These are phyloP conservation scores for Aporrectodea caliginosa DNA, from an alignment of 1,140 invertebrate species.

Conservation along the genomic window DNA sequence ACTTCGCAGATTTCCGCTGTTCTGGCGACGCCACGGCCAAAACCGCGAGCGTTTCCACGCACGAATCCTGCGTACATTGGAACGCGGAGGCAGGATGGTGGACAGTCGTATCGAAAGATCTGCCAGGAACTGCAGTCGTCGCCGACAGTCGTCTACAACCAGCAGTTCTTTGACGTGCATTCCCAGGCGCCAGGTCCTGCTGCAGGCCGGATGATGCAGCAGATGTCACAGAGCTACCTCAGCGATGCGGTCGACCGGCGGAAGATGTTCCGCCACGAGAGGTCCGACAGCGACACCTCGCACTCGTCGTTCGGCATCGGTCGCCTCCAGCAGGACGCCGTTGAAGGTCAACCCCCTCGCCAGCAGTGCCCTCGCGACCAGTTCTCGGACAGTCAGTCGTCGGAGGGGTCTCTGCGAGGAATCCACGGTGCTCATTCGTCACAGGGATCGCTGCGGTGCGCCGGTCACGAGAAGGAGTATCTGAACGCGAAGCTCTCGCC, in stretches of 20 bases:
- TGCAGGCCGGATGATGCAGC: not conserved
- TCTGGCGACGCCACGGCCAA: slow-evolving; percentile 37
- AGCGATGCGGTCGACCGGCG: slow-evolving; percentile 12
- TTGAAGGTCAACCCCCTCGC: slow-evolving; percentile 38
- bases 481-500: not conserved
- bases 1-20: slow-evolving; percentile 14
- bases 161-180: slow-evolving; percentile 22
- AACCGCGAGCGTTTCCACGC: slow-evolving; percentile 50
- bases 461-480: slow-evolving; percentile 31
- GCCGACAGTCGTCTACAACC: slow-evolving; percentile 27
- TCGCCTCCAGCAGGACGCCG: slow-evolving; percentile 35
- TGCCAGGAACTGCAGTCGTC: slow-evolving; percentile 34
- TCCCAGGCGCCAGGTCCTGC: not conserved
- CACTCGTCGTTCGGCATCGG: slow-evolving; percentile 41
- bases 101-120: slow-evolving; percentile 45
- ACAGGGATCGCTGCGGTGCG: slow-evolving; percentile 44
- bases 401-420: slow-evolving; percentile 54
- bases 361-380: slow-evolving; percentile 52
- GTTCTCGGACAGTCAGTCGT: slow-evolving; percentile 57
- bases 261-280: slow-evolving; percentile 36
- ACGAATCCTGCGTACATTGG: slow-evolving; percentile 54
- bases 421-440: slow-evolving; percentile 51
- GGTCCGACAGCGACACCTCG: slow-evolving; percentile 52
- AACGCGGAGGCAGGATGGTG: slow-evolving; percentile 43
- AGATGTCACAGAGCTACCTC: slow-evolving; percentile 3